A percentile compares a stretch with the other conserved stretches of the same genome.
phyloP scores from a whole-genome alignment of 2,113 vertebrate genomes.

The Sebastes schlegelii region DNA sequence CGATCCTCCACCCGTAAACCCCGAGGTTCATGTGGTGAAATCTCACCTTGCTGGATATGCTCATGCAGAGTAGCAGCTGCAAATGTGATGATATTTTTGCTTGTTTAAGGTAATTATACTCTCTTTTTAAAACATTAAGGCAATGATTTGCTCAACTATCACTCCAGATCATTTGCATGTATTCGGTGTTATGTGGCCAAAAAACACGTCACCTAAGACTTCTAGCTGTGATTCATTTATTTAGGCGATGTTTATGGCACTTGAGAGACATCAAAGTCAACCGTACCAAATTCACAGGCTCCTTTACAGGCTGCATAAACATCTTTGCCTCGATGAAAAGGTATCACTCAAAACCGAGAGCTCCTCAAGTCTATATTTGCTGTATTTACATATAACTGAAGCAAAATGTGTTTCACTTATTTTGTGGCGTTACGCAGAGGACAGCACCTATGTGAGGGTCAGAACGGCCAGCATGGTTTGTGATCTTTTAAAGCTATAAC shows the following conservation, averaged over 20 bases:
- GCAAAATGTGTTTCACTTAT: not conserved
- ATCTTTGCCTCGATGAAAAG: slow-evolving; percentile 8
- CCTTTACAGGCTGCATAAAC: slow-evolving; percentile 5
- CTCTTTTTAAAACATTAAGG: not conserved
- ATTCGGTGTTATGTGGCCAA: not conserved
- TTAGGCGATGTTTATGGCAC: not conserved
- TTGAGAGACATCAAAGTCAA: slow-evolving; percentile 30
- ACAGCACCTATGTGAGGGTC: not conserved
- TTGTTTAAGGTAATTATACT: not conserved
- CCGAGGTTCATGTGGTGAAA: not conserved
- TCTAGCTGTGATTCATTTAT: not conserved
- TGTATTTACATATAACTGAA: slow-evolving; percentile 14
- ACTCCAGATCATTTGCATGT: not conserved
- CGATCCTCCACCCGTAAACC: too few species aligned
- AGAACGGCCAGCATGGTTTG: not conserved
- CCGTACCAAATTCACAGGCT: not conserved
- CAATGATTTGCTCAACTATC: not conserved
- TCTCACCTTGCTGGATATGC: not conserved
- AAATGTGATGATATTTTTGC: not conserved
- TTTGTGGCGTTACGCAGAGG: not conserved
- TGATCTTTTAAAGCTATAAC: not conserved
- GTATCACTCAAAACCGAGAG: not conserved
- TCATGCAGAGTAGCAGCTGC: not conserved
- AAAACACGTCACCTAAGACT: not conserved
- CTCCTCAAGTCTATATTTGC: not conserved